phyloP scores from a whole-genome alignment of 2,797 vertebrate genomes.

The Eleutherodactylus coqui region DNA sequence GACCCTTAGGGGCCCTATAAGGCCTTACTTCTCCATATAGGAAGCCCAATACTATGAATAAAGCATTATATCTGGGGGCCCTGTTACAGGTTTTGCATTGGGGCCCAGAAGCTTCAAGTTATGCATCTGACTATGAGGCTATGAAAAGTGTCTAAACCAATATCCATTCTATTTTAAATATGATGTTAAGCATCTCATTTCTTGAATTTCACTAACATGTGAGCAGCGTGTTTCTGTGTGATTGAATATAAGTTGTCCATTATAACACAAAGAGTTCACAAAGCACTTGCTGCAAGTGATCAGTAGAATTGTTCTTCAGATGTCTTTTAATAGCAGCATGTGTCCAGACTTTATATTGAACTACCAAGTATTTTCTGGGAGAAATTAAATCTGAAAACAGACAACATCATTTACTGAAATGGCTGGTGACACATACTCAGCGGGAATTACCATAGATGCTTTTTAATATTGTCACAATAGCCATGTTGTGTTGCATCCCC shows the following conservation, averaged over 20 bases:
- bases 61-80: too few species aligned
- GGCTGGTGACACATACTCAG: slow-evolving; percentile 49
- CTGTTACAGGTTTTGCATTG: too few species aligned
- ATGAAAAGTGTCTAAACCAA: neutral
- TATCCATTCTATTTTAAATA: neutral
- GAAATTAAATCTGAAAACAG: slow-evolving; percentile 52
- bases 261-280: slow-evolving; percentile 45
- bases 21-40: too few species aligned
- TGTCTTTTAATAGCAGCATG: slow-evolving; percentile 49
- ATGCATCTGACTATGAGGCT: too few species aligned
- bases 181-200: slow-evolving; percentile 38
- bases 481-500: slow-evolving; percentile 55
- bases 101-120: too few species aligned
- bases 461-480: slow-evolving; percentile 34
- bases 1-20: too few species aligned
- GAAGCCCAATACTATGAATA: too few species aligned
- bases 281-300: slow-evolving; percentile 33
- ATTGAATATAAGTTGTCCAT: slow-evolving; percentile 32
- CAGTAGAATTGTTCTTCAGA: slow-evolving; percentile 28
- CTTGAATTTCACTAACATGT: slow-evolving; percentile 63
- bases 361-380: slow-evolving; percentile 34
- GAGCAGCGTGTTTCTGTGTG: slow-evolving; percentile 66
- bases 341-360: slow-evolving; percentile 44
- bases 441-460: slow-evolving; percentile 41
- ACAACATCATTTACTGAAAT: slow-evolving; percentile 53